Conservation (phyloP, 2,888 invertebrate genomes). For the Hirtodrosophila trivittata region DNA sequence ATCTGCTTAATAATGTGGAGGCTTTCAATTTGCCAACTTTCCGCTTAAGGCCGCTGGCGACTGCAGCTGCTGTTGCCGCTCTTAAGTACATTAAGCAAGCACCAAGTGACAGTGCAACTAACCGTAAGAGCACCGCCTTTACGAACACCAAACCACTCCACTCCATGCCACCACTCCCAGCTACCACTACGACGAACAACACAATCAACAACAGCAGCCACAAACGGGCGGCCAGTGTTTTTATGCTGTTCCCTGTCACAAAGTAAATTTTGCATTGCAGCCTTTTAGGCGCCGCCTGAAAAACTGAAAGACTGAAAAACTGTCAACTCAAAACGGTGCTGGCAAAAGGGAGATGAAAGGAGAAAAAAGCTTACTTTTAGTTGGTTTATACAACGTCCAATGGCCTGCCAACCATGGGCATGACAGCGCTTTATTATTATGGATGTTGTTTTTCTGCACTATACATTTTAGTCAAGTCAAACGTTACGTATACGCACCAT, state of each 20-base stretch:
- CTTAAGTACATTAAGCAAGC: constrained; percentile 42
- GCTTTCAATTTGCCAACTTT: constrained; percentile 45
- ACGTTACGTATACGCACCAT: constrained; percentile 71
- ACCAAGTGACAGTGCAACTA: constrained; percentile 55
- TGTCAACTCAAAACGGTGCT: constrained; percentile 53
- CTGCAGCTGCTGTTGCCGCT: constrained; percentile 27
- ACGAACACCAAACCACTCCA: no score
- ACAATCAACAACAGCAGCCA: constrained; percentile 10
- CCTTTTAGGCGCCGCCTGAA: constrained; percentile 42
- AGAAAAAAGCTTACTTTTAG: constrained; percentile 13
- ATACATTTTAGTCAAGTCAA: constrained; percentile 49
- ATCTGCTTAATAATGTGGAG: constrained; percentile 26
- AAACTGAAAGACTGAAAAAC: constrained; percentile 53
- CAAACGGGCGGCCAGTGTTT: background rate
- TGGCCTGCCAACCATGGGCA: constrained; percentile 10
- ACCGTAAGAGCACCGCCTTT: constrained; percentile 33
- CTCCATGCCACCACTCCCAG: background rate
- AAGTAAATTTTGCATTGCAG: constrained; percentile 53
- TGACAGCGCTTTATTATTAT: constrained; percentile 38
- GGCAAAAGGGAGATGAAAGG: background rate
- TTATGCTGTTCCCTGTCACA: constrained; percentile 24
- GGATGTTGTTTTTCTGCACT: constrained; percentile 36
- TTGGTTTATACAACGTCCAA: constrained; percentile 17
- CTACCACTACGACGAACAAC: constrained; percentile 13
- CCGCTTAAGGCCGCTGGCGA: constrained; percentile 28